phyloP scores from a whole-genome alignment of 2,888 invertebrate species.

The Catocala nupta region DNA sequence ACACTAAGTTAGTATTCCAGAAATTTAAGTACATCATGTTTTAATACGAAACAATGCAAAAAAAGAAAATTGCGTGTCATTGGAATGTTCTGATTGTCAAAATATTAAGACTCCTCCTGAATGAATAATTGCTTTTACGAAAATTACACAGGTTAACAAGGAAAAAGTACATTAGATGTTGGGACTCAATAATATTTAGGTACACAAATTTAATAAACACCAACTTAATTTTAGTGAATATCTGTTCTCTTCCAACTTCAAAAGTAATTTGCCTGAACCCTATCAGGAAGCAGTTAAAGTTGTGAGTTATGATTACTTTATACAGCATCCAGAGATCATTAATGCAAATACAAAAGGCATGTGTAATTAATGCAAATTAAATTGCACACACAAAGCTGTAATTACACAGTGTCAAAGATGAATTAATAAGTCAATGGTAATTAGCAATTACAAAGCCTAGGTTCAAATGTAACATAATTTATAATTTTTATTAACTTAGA shows the following conservation, averaged over 20 bases:
- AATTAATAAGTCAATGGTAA: slow-evolving; percentile 61
- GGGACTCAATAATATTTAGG: too few species aligned
- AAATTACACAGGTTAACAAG: too few species aligned
- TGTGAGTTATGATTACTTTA: slow-evolving; percentile 43
- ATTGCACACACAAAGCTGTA: slow-evolving; percentile 58
- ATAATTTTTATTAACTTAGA: not conserved
- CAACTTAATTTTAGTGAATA: too few species aligned
- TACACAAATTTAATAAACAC: too few species aligned
- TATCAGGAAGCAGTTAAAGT: slow-evolving; percentile 29
- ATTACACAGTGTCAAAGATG: slow-evolving; percentile 67
- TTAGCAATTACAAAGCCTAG: slow-evolving; percentile 38
- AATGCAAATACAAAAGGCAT: slow-evolving; percentile 62
- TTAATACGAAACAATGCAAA: too few species aligned
- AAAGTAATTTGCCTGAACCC: not conserved
- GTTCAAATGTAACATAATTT: slow-evolving; percentile 30
- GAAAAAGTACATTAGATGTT: too few species aligned
- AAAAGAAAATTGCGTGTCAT: too few species aligned
- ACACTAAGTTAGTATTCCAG: too few species aligned
- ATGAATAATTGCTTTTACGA: too few species aligned
- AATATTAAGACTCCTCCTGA: too few species aligned
- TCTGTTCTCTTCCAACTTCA: not conserved
- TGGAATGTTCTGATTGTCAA: too few species aligned
- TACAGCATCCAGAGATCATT: slow-evolving; percentile 44
- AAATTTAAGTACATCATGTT: too few species aligned
- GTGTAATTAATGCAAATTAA: slow-evolving; percentile 71